Conservation (phyloP, 2,113 vertebrate genomes). For the Aphyosemion australe region DNA sequence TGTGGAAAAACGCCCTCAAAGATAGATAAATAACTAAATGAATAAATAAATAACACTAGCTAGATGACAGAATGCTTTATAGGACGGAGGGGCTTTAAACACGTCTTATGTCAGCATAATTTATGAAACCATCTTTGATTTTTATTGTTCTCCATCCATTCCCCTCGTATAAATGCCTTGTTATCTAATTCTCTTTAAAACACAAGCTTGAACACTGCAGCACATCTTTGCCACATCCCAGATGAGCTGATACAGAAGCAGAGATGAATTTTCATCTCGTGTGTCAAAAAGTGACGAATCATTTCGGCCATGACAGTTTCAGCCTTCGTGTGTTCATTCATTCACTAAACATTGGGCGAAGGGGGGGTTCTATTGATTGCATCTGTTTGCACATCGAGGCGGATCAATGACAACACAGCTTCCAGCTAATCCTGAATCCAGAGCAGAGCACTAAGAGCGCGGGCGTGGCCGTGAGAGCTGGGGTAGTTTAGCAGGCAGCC, state of each 20-base stretch:
- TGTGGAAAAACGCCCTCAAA: background rate
- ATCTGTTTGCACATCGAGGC: conserved; percentile 3
- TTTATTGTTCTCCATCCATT: conserved; percentile 35
- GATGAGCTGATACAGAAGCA: conserved; percentile 15
- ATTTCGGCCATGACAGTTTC: background rate
- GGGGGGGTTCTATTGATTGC: conserved; percentile 16
- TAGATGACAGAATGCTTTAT: too few relatives aligned
- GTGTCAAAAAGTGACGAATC: background rate
- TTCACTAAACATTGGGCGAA: background rate
- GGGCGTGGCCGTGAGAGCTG: conserved; percentile 18
- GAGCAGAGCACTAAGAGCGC: conserved; percentile 4
- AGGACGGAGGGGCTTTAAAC: background rate
- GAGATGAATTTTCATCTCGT: conserved; percentile 13
- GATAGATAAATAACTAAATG: too few relatives aligned
- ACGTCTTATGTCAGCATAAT: background rate
- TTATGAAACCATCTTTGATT: conserved; percentile 24
- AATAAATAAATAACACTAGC: too few relatives aligned
- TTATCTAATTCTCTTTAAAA: conserved; percentile 54
- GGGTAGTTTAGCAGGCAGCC: conserved; percentile 29
- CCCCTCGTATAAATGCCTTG: conserved; percentile 28
- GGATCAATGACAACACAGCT: conserved; percentile 23
- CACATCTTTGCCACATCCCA: conserved; percentile 6
- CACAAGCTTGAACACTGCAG: conserved; percentile 16
- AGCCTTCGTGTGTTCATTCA: background rate
- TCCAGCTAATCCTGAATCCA: conserved; percentile 35